Evolutionary conservation across 1,140 invertebrate genomes (phyloP).

Genomic region (Anoplolepis gracilipes): DNA sequence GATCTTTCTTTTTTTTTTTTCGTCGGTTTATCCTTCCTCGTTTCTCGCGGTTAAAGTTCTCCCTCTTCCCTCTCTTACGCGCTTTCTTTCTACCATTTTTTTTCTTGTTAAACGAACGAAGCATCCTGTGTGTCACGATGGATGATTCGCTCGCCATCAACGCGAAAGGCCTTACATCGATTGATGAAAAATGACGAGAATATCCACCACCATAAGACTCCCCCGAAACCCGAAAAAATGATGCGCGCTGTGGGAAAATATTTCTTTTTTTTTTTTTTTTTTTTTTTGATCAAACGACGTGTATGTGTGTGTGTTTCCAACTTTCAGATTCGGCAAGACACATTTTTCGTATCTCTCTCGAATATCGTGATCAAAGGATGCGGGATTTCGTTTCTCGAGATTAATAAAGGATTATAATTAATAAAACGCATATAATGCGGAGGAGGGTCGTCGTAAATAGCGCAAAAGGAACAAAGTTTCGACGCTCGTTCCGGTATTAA

Average conservation of each 20-base stretch:
- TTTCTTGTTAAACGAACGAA: constrained; percentile 42
- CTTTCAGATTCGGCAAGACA: background rate
- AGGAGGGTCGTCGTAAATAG: constrained; percentile 19
- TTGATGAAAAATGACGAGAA: constrained; percentile 70
- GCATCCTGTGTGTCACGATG: constrained; percentile 34
- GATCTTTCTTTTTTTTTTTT: constrained; percentile 75
- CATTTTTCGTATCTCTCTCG: background rate
- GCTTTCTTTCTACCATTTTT: constrained; percentile 24
- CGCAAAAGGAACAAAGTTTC: constrained; percentile 65
- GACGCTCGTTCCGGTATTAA: constrained; percentile 64
- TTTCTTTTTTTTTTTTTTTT: too few species aligned
- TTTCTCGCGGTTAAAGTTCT: constrained; percentile 67
- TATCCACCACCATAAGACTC: constrained; percentile 38
- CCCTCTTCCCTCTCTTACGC: constrained; percentile 30
- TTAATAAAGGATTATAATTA: constrained; percentile 53
- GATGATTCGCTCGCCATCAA: constrained; percentile 51
- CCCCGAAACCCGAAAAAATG: constrained; percentile 16
- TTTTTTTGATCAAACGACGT: too few species aligned
- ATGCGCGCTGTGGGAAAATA: constrained; percentile 41
- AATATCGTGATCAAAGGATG: background rate
- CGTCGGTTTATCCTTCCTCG: constrained; percentile 63
- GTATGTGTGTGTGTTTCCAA: background rate
- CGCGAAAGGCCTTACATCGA: constrained; percentile 14
- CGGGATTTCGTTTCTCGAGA: background rate
- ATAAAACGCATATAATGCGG: constrained; percentile 13